These are phyloP conservation scores for Hozukius guyotensis DNA, from an alignment of 2,797 vertebrate genomes.

Conservation along the genomic window DNA sequence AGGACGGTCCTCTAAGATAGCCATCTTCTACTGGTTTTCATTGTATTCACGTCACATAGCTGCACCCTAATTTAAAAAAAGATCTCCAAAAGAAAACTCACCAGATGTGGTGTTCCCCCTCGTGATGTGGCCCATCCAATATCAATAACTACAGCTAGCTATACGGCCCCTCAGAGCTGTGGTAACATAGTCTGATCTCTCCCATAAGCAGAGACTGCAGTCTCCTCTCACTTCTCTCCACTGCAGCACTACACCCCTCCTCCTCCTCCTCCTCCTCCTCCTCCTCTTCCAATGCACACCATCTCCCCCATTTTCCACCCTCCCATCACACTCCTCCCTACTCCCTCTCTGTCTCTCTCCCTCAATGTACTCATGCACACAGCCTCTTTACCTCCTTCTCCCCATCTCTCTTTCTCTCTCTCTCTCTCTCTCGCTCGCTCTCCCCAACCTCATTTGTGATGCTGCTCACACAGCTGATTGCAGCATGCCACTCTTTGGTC, in stretches of 20 bases:
- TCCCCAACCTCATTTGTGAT: constrained; percentile 77
- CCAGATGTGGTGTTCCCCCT: constrained; percentile 72
- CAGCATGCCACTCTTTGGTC: constrained; percentile 77
- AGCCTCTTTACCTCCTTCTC: constrained; percentile 51
- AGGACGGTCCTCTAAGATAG: constrained; percentile 1
- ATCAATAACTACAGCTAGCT: constrained; percentile 56
- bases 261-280: constrained; percentile 48
- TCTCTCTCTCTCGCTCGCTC: constrained; percentile 5
- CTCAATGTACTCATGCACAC: constrained; percentile 59
- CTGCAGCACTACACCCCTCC: constrained; percentile 81
- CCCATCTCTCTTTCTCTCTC: constrained; percentile 28
- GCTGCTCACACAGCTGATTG: constrained; percentile 84
- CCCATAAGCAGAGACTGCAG: constrained; percentile 85
- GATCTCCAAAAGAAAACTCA: constrained; percentile 64
- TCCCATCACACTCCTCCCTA: constrained; percentile 53
- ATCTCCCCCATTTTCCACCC: constrained; percentile 63
- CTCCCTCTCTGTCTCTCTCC: constrained; percentile 55
- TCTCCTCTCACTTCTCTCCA: constrained; percentile 84
- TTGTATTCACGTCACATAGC: constrained; percentile 4
- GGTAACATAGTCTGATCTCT: constrained; percentile 79
- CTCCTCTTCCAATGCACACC: constrained; percentile 63
- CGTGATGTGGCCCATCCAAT: constrained; percentile 76
- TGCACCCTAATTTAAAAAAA: constrained; percentile 9
- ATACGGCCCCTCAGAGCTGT: constrained; percentile 72
- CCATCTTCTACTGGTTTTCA: neutral